Base-by-base conservation (phyloP, 1,140 invertebrate species). In the Triops cancriformis region DNA sequence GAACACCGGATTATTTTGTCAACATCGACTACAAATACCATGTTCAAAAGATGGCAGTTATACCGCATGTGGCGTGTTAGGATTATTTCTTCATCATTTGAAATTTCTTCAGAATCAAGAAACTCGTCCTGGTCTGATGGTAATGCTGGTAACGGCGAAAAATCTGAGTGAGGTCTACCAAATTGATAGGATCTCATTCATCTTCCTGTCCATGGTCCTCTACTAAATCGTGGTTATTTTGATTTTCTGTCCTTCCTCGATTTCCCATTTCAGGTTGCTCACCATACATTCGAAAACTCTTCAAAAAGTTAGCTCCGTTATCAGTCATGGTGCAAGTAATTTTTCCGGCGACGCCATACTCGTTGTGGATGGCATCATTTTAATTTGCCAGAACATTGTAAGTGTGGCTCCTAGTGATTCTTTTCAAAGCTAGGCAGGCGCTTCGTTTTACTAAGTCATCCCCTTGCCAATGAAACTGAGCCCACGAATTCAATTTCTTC, bases 391-490 rank as follows among this genome's bases (percentile, higher is more conserved):
- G 14, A 1, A 75, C 41, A 75, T 75, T 37, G 74, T 75, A 45
- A 75, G 74, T 75, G 23, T 75, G 3, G 1, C n/a, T 10, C 23
- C 74, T 37, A 42, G 41, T 43, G 1, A 45, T 11, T 45, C 74
- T 1, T 5, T n/a, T 41, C 26, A 75, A 41, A 11, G 28, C 74
- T 43, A 75, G 41, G 27, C 74, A 75, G 18, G 37, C 74, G 37
- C 74, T 75, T 42, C 26, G 6, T 28, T 28, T 6, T 12, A 42
- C 26, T 26, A 76, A 26, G 72, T 73, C 51, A 28, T 31, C 31
- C 27, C 73, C 73, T 26, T 74, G 73, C 51, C 77, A 74, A 72
- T 77, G 77, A 23, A 74, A n/a, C n/a, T n/a, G n/a, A n/a, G n/a
- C n/a, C n/a, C n/a, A n/a, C n/a, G n/a, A n/a, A n/a, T n/a, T n/a